A percentile compares a stretch with the other conserved stretches of the same genome.
Evolutionary conservation across 2,113 vertebrate genomes (phyloP).

Genomic region (Phalacrocorax brasilianus): DNA sequence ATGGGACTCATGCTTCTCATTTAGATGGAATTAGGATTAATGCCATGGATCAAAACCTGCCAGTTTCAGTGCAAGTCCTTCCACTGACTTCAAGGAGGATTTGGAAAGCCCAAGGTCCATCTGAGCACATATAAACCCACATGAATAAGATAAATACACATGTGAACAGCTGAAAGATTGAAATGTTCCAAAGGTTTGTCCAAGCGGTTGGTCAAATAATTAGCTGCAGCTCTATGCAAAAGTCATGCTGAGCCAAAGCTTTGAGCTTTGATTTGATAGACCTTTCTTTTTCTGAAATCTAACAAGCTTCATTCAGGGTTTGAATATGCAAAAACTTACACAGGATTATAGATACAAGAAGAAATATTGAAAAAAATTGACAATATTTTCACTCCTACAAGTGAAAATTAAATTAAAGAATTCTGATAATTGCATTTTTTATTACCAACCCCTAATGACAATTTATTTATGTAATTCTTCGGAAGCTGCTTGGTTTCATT

Average conservation of each 20-base stretch:
- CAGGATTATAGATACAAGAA: background rate
- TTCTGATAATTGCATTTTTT: background rate
- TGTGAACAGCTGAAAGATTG: background rate
- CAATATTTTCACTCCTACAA: background rate
- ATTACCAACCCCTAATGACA: background rate
- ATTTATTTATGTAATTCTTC: constrained; percentile 23
- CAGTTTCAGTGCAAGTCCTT: background rate
- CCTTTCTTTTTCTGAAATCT: constrained; percentile 47
- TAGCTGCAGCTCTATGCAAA: constrained; percentile 38
- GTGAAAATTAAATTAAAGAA: constrained; percentile 6
- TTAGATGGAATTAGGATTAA: background rate
- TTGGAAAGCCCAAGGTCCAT: background rate
- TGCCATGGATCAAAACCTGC: background rate
- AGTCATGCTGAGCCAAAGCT: constrained; percentile 44
- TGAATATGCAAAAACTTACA: constrained; percentile 64
- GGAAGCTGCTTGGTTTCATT: constrained; percentile 36
- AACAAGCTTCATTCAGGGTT: constrained; percentile 45
- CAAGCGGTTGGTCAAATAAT: constrained; percentile 19
- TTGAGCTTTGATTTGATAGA: constrained; percentile 44
- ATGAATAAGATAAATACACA: background rate
- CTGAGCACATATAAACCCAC: background rate
- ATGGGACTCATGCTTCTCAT: background rate
- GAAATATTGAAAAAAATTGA: background rate
- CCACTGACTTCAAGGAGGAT: background rate
- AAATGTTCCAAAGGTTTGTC: background rate